Percentiles rank a stretch among this genome's conserved stretches.
Conservation (phyloP, 2,888 invertebrate genomes). For the Smittia aterrima region DNA sequence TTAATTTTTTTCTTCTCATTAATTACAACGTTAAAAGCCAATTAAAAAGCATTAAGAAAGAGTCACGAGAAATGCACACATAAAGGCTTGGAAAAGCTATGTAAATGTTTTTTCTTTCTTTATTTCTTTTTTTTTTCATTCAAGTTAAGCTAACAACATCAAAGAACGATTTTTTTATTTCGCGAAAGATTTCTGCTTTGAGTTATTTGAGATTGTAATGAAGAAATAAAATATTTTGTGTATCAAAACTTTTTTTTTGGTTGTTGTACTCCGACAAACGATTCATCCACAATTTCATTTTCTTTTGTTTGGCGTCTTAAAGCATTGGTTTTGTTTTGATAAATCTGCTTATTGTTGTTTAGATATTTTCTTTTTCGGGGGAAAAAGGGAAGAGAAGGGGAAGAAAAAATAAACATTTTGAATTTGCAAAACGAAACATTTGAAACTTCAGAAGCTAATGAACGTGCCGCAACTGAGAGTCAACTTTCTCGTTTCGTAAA, state of each 20-base stretch:
- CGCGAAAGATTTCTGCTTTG: neutral
- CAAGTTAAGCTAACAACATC: slow-evolving; percentile 41
- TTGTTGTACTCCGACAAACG: slow-evolving; percentile 1
- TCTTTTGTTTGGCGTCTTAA: slow-evolving; percentile 13
- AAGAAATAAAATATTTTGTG: neutral
- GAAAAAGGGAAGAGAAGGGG: too few relatives aligned
- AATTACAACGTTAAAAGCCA: slow-evolving; percentile 41
- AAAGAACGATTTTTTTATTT: slow-evolving; percentile 27
- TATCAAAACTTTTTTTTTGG: slow-evolving; percentile 2
- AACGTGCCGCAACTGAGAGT: too few relatives aligned
- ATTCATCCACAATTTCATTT: neutral
- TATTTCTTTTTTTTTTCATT: slow-evolving; percentile 8
- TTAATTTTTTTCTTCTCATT: slow-evolving; percentile 11
- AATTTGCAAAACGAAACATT: too few relatives aligned
- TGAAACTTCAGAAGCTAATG: too few relatives aligned
- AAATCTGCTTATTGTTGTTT: neutral
- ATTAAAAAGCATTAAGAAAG: slow-evolving; percentile 40
- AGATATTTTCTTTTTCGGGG: too few relatives aligned
- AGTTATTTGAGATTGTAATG: slow-evolving; percentile 22
- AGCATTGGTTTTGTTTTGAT: slow-evolving; percentile 12
- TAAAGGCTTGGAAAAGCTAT: slow-evolving; percentile 42
- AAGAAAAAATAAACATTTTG: too few relatives aligned
- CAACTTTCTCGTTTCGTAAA: too few relatives aligned
- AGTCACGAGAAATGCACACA: slow-evolving; percentile 41
- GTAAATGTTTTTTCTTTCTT: slow-evolving; percentile 30